Base-by-base conservation (phyloP, 2,888 invertebrate genomes). In the Mythimna ferrago region DNA sequence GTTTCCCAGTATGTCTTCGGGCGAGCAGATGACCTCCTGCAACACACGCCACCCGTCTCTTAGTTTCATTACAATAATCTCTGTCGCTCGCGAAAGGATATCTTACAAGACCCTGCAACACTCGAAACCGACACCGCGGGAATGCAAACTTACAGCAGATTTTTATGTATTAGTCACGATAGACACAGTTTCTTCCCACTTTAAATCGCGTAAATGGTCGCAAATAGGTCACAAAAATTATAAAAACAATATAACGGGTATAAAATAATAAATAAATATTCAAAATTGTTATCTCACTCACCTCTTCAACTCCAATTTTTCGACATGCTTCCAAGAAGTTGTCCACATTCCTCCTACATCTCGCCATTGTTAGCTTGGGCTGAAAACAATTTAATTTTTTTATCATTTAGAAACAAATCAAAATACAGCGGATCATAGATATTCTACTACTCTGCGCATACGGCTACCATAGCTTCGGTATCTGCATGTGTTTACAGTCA, bases 261-360 rank as follows among this genome's bases (percentile, higher is more conserved):
- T 19, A 48, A 56, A 11, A 44, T 9, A 16, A 9, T 14, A 21
- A 41, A 14, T 11, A 60, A 60, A 56, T 63, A 41, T 32, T 26
- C n/a, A n/a, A 9, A 38, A 3, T 41, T 66, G 5, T 51, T 21
- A 32, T 48, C 19, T 21, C 11, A 90, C 98, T 97, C 94, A 99
- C 99, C 98, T 99, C 99, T 95, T 99, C 98, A 19, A 99, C 98
- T 83, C 99, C 99, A 89, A 99, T 98, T 94, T 97, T 98, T 78
- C 99, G 97, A 94, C 99, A 99, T 35, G 99, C 99, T 90, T 99
- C 99, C 86, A 99, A 95, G 91, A 99, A 99, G 95, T 99, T 99
- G 92, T 99, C 99, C 44, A 99, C 99, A 93, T 99, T 99, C 90
- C 98, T 97, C 88, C 99, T 97, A 96, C 99, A 99, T 88, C 99